Evolutionary conservation across 1,140 invertebrate genomes (phyloP).

Genomic region (Solenopsis invicta): DNA sequence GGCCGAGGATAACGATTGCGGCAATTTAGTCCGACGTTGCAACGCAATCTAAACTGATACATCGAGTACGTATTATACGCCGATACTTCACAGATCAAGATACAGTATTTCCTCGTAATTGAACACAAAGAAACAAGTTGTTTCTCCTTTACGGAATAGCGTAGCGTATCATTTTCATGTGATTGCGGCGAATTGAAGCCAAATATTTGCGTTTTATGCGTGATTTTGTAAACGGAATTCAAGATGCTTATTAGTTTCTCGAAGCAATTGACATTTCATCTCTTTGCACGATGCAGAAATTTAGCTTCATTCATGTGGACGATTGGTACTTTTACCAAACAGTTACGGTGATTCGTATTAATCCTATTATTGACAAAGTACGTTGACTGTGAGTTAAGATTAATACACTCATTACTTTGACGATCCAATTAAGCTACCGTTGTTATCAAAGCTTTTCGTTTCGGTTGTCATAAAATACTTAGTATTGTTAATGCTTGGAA

Average conservation of each 20-base stretch:
- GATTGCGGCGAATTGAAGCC: not conserved
- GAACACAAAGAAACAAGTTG: slow-evolving; percentile 26
- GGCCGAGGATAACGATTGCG: slow-evolving; percentile 58
- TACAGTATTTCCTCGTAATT: slow-evolving; percentile 31
- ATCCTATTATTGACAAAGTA: slow-evolving; percentile 12
- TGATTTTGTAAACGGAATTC: not conserved
- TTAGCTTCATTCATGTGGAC: not conserved
- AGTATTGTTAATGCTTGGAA: not conserved
- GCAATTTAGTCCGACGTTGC: slow-evolving; percentile 66
- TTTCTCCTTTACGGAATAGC: slow-evolving; percentile 17
- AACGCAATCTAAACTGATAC: slow-evolving; percentile 63
- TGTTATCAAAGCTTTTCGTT: slow-evolving; percentile 23
- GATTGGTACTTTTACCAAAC: slow-evolving; percentile 4
- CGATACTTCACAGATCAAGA: slow-evolving; percentile 43
- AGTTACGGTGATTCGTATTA: not conserved
- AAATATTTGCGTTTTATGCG: slow-evolving; percentile 22
- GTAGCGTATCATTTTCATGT: not conserved
- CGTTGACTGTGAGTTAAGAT: not conserved
- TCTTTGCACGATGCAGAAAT: not conserved
- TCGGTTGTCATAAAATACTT: slow-evolving; percentile 6
- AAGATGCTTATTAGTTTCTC: not conserved
- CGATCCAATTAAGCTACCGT: not conserved
- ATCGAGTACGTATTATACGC: slow-evolving; percentile 57
- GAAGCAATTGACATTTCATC: not conserved
- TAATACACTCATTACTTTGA: slow-evolving; percentile 7